phyloP scores from a whole-genome alignment of 2,797 vertebrate species.

The Lithobates sylvaticus region DNA sequence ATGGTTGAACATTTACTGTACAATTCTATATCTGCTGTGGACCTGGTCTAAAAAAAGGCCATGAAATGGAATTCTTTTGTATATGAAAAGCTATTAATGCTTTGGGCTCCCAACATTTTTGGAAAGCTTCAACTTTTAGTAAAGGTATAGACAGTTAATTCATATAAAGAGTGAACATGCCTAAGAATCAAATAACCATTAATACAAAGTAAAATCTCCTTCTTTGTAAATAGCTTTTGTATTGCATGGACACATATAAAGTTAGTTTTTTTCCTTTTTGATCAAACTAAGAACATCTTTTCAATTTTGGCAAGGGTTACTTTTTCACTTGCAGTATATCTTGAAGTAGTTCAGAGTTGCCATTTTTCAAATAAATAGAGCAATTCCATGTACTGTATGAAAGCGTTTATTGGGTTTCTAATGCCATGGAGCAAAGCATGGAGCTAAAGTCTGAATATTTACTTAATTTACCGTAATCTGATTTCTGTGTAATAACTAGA shows the following conservation, averaged over 20 bases:
- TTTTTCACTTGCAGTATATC: constrained; percentile 6
- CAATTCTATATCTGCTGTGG: constrained; percentile 25
- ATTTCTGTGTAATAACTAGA: too few species aligned
- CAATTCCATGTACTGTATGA: too few species aligned
- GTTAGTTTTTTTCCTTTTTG: too few species aligned
- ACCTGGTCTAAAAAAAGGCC: constrained; percentile 28
- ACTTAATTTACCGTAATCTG: too few species aligned
- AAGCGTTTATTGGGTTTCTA: too few species aligned
- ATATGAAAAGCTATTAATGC: constrained; percentile 55
- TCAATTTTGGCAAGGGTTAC: background rate
- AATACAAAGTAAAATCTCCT: constrained; percentile 36
- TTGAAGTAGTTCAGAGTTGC: constrained; percentile 3
- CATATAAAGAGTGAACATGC: constrained; percentile 38
- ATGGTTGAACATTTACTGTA: constrained; percentile 34
- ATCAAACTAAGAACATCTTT: background rate
- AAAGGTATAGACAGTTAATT: constrained; percentile 49
- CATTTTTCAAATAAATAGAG: background rate
- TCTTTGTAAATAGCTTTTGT: background rate
- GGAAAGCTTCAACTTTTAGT: constrained; percentile 52
- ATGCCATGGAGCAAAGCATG: too few species aligned
- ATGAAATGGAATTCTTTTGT: constrained; percentile 53
- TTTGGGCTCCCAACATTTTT: constrained; percentile 57
- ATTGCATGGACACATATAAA: constrained; percentile 13
- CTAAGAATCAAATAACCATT: constrained; percentile 10
- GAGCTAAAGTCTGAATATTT: too few species aligned